Percentiles rank a stretch among this genome's conserved stretches.
These are phyloP conservation scores for Gephyroberyx darwinii DNA, from an alignment of 2,797 vertebrate species.

Conservation along the genomic window DNA sequence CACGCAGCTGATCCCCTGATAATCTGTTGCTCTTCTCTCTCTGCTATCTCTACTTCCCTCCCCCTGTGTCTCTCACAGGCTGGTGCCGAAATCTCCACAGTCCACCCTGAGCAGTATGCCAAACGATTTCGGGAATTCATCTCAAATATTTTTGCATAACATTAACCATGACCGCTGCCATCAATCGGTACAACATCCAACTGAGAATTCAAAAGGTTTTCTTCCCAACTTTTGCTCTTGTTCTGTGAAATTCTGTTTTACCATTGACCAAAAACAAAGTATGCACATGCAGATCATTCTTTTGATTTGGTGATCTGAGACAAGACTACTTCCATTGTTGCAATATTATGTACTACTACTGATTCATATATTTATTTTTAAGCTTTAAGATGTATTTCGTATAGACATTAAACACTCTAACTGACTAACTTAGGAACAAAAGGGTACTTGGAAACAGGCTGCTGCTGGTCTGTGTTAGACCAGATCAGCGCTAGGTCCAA, in stretches of 20 bases:
- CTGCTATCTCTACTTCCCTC: not conserved
- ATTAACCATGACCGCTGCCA: slow-evolving; percentile 6
- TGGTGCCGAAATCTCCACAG: slow-evolving; percentile 94
- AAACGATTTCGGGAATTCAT: slow-evolving; percentile 96
- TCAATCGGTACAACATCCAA: slow-evolving; percentile 10
- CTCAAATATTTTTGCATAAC: slow-evolving; percentile 91
- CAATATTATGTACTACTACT: slow-evolving; percentile 66
- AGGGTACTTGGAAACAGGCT: slow-evolving; percentile 31
- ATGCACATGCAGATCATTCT: slow-evolving; percentile 34
- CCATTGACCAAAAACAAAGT: slow-evolving; percentile 50
- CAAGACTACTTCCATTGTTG: slow-evolving; percentile 53
- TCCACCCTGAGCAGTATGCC: slow-evolving; percentile 94
- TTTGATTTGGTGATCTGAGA: slow-evolving; percentile 39
- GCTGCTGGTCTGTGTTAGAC: slow-evolving; percentile 53
- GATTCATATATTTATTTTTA: slow-evolving; percentile 78
- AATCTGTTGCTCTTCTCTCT: not conserved
- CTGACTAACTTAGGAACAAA: slow-evolving; percentile 50
- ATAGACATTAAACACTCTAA: slow-evolving; percentile 51
- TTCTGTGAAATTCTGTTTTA: slow-evolving; percentile 7
- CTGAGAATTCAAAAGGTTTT: slow-evolving; percentile 21
- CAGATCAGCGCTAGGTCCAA: slow-evolving; percentile 28
- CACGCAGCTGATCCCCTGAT: not conserved
- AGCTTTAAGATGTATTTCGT: slow-evolving; percentile 57
- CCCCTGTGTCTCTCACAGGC: slow-evolving; percentile 71
- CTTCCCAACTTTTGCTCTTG: slow-evolving; percentile 7